Conservation (phyloP, 2,113 vertebrate species). For the Dipodomys merriami region DNA sequence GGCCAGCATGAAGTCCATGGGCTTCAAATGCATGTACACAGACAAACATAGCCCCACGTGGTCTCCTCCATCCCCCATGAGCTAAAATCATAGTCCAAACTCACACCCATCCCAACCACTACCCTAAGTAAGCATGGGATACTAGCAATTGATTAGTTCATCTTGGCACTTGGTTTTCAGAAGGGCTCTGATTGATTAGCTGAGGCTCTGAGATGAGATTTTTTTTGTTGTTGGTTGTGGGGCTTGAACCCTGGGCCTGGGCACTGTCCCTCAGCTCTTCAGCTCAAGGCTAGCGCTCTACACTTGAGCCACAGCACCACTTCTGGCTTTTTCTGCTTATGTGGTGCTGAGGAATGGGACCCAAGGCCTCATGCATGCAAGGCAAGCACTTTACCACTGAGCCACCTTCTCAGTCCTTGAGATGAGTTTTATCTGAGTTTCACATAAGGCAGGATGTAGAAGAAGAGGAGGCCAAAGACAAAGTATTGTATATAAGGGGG, state of each 20-base stretch:
- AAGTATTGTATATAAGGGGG: too few species aligned
- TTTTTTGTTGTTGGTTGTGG: too few species aligned
- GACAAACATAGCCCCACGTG: not conserved
- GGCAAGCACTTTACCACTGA: too few species aligned
- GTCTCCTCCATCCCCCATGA: not conserved
- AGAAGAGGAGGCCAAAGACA: not conserved
- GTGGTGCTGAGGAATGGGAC: too few species aligned
- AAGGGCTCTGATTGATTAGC: not conserved
- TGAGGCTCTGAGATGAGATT: not conserved
- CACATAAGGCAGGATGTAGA: not conserved
- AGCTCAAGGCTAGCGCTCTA: too few species aligned
- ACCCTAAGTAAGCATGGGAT: not conserved
- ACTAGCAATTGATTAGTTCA: not conserved
- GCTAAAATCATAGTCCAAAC: not conserved
- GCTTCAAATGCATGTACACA: not conserved
- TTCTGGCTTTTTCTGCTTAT: too few species aligned
- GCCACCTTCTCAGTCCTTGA: not conserved
- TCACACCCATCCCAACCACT: not conserved
- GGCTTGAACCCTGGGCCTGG: too few species aligned
- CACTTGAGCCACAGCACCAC: too few species aligned
- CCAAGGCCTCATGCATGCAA: too few species aligned
- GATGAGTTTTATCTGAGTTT: not conserved
- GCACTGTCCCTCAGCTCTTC: too few species aligned
- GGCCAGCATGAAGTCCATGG: not conserved
- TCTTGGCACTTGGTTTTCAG: not conserved